A percentile compares a stretch with the other conserved stretches of the same genome.
Evolutionary conservation across 2,888 invertebrate genomes (phyloP).

Genomic region (Polydrusus cervinus): DNA sequence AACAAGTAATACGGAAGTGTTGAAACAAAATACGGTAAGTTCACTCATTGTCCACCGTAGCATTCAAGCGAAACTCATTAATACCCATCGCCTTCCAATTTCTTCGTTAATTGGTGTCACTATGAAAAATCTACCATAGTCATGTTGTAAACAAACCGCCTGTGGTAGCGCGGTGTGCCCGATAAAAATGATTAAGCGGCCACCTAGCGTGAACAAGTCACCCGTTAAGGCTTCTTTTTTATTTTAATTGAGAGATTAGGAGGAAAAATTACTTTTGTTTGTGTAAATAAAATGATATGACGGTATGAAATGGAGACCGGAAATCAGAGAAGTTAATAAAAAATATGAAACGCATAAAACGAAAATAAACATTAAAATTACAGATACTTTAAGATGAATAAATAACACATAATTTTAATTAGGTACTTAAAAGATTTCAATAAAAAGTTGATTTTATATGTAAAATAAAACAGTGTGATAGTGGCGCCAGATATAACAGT

Average conservation of each 20-base stretch:
- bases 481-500: too few relatives aligned
- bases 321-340: constrained; percentile 11
- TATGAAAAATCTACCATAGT: constrained; percentile 48
- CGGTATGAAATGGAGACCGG: constrained; percentile 3
- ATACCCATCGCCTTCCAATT: constrained; percentile 45
- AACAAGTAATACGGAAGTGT: constrained; percentile 8
- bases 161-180: constrained; percentile 32
- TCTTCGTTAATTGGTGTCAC: constrained; percentile 54
- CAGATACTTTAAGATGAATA: neutral
- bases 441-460: too few relatives aligned
- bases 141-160: constrained; percentile 42
- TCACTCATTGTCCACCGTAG: constrained; percentile 2
- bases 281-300: constrained; percentile 4
- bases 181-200: constrained; percentile 48
- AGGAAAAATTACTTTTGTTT: constrained; percentile 32
- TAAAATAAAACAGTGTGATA: too few relatives aligned
- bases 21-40: neutral
- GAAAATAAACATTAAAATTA: neutral
- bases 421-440: too few relatives aligned
- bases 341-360: neutral
- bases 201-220: constrained; percentile 46
- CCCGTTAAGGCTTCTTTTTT: constrained; percentile 36
- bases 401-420: too few relatives aligned
- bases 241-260: constrained; percentile 42
- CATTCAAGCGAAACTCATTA: constrained; percentile 42